A percentile compares a stretch with the other conserved stretches of the same genome.
Conservation (phyloP, 2,888 invertebrate genomes). For the Clunio marinus region DNA sequence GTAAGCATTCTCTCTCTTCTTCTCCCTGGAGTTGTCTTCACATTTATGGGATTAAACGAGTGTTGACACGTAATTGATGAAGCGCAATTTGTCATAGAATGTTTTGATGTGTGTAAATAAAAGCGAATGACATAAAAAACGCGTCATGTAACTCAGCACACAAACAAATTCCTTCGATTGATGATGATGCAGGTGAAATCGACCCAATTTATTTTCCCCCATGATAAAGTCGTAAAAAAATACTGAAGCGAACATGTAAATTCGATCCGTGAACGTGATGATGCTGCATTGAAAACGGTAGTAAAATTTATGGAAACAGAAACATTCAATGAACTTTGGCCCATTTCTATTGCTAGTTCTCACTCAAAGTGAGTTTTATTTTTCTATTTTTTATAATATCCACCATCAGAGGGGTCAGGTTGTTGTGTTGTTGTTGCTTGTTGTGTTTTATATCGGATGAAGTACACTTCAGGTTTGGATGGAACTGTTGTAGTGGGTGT, state of each 20-base stretch:
- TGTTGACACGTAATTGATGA: slow-evolving; percentile 31
- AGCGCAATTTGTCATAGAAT: slow-evolving; percentile 25
- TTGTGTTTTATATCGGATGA: slow-evolving; percentile 27
- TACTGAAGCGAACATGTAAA: background rate
- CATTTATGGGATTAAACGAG: background rate
- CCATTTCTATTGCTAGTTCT: background rate
- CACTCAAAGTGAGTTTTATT: background rate
- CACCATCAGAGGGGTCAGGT: background rate
- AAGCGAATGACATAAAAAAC: background rate
- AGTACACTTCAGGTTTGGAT: slow-evolving; percentile 27
- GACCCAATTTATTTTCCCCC: background rate
- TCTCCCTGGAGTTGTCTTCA: background rate
- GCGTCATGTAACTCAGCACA: background rate
- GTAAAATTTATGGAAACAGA: background rate
- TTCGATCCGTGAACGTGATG: background rate
- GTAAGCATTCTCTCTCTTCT: background rate
- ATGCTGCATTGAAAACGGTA: background rate
- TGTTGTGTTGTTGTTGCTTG: background rate
- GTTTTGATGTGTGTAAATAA: background rate
- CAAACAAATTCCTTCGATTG: background rate
- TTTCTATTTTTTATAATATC: slow-evolving; percentile 11
- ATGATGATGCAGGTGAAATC: background rate
- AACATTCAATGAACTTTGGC: slow-evolving; percentile 13
- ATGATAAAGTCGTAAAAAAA: background rate
- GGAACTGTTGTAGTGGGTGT: slow-evolving; percentile 22